Evolutionary conservation across 2,797 vertebrate species (phyloP).

Genomic region (Eurystomus glaucurus): DNA sequence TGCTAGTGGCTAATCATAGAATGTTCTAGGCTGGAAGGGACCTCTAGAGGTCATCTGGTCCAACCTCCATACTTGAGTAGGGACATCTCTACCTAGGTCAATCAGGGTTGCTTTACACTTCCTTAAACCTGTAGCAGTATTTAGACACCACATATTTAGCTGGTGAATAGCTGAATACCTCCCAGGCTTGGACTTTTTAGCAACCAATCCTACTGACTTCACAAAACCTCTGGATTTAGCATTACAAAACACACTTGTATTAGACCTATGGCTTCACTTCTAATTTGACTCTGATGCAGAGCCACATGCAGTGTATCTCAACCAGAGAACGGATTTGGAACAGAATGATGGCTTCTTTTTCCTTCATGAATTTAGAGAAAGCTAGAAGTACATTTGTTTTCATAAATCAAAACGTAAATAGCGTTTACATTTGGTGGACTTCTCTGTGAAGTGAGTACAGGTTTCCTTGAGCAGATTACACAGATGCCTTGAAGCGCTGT

Average conservation of each 20-base stretch:
- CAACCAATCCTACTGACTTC: neutral
- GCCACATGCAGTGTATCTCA: neutral
- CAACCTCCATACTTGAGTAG: too few relatives aligned
- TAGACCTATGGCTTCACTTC: neutral
- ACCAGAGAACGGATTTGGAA: neutral
- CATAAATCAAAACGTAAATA: conserved; percentile 21
- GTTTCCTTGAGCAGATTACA: conserved; percentile 93
- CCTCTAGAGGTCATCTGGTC: too few relatives aligned
- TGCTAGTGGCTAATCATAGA: neutral
- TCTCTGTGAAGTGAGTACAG: conserved; percentile 89
- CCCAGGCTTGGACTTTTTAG: neutral
- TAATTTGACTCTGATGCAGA: neutral
- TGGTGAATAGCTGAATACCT: neutral
- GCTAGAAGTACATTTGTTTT: neutral
- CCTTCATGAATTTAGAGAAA: neutral
- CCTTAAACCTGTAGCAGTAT: neutral
- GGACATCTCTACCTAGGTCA: too few relatives aligned
- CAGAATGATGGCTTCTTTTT: neutral
- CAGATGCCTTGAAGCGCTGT: conserved; percentile 89
- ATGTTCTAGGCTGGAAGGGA: too few relatives aligned
- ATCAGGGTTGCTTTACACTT: neutral
- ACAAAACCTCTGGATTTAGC: neutral
- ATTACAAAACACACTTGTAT: rapidly evolving
- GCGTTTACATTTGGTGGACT: conserved; percentile 91
- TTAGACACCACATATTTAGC: neutral